Conservation (phyloP, 2,113 vertebrate genomes). For the Morone saxatilis region DNA sequence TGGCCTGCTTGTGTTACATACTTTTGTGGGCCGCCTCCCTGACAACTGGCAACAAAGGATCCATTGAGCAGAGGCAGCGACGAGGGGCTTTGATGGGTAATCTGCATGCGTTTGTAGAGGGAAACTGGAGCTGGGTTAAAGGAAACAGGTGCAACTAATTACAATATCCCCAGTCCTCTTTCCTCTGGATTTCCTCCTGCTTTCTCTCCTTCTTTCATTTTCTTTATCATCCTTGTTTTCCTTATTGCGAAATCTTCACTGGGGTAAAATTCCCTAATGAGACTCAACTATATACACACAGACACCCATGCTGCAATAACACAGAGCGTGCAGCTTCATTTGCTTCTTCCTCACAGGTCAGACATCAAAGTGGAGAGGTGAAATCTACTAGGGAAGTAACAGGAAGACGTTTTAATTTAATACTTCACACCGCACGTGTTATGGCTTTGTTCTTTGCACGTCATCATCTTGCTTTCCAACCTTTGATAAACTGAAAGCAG, state of each 20-base stretch:
- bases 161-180: slow-evolving; percentile 79
- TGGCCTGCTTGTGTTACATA: slow-evolving; percentile 79
- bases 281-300: slow-evolving; percentile 39
- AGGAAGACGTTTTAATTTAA: slow-evolving; percentile 63
- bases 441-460: slow-evolving; percentile 62
- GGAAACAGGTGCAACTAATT: slow-evolving; percentile 89
- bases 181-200: slow-evolving; percentile 76
- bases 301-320: slow-evolving; percentile 48
- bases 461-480: slow-evolving; percentile 32
- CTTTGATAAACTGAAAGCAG: slow-evolving; percentile 40
- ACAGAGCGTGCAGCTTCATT: slow-evolving; percentile 46
- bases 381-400: slow-evolving; percentile 55
- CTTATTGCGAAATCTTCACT: slow-evolving; percentile 59
- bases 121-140: slow-evolving; percentile 85
- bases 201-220: slow-evolving; percentile 65
- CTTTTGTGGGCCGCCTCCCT: slow-evolving; percentile 80
- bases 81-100: slow-evolving; percentile 85
- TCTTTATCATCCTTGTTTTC: slow-evolving; percentile 70
- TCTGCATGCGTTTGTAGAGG: slow-evolving; percentile 85
- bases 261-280: slow-evolving; percentile 66
- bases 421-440: slow-evolving; percentile 56
- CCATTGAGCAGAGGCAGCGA: slow-evolving; percentile 82
- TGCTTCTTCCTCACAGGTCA: slow-evolving; percentile 55
- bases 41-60: slow-evolving; percentile 86
- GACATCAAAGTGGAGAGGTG: slow-evolving; percentile 76